A percentile compares a stretch with the other conserved stretches of the same genome.
These are phyloP conservation scores for Parapristionchus giblindavisi DNA, from an alignment of 2,888 invertebrate species.

Conservation along the genomic window DNA sequence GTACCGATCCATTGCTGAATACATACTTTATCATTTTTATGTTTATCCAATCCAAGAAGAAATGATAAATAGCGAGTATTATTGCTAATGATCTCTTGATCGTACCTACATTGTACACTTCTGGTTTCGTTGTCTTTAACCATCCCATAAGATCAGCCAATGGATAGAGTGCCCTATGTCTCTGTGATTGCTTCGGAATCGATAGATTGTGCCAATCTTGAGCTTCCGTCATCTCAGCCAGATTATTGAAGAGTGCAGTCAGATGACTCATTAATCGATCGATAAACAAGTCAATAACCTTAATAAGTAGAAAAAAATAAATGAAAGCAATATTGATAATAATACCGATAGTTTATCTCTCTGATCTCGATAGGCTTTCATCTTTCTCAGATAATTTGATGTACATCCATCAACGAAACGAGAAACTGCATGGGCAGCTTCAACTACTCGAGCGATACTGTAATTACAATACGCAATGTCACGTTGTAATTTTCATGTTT, in stretches of 20 bases:
- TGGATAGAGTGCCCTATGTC: slow-evolving; percentile 85
- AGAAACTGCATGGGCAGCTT: slow-evolving; percentile 63
- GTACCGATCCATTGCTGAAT: slow-evolving; percentile 56
- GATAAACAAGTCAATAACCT: slow-evolving; percentile 79
- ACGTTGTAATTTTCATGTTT: too few relatives aligned
- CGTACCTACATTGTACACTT: slow-evolving; percentile 76
- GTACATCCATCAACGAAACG: slow-evolving; percentile 49
- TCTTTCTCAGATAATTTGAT: slow-evolving; percentile 51
- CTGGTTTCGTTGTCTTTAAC: slow-evolving; percentile 77
- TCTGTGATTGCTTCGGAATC: slow-evolving; percentile 81
- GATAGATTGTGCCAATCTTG: slow-evolving; percentile 73
- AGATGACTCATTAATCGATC: slow-evolving; percentile 86
- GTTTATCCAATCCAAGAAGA: too few relatives aligned
- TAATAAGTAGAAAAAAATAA: too few relatives aligned
- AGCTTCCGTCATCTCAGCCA: slow-evolving; percentile 70
- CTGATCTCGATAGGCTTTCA: slow-evolving; percentile 53
- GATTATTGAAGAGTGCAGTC: slow-evolving; percentile 92
- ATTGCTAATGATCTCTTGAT: too few relatives aligned
- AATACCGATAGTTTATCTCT: slow-evolving; percentile 30
- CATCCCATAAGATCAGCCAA: slow-evolving; percentile 64
- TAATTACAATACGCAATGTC: too few relatives aligned
- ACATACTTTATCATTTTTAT: too few relatives aligned
- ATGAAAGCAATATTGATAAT: too few relatives aligned
- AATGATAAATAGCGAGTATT: too few relatives aligned
- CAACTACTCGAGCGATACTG: slow-evolving; percentile 63